phyloP scores from a whole-genome alignment of 2,888 invertebrate genomes.

The Tromatobia lineatoria region DNA sequence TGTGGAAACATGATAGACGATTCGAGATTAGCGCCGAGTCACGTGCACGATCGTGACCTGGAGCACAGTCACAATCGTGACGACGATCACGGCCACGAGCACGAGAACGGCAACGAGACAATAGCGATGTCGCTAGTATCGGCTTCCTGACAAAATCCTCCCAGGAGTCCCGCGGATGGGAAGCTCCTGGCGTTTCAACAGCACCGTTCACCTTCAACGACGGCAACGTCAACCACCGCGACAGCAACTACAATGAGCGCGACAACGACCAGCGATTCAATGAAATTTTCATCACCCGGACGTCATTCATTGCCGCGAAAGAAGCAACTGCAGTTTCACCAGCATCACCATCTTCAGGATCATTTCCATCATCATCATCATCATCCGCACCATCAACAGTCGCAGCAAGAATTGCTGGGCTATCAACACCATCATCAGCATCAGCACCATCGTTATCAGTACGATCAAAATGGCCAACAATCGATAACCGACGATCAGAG shows the following conservation, averaged over 20 bases:
- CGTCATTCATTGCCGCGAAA: constrained; percentile 87
- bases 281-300: constrained; percentile 84
- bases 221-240: constrained; percentile 40
- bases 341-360: constrained; percentile 87
- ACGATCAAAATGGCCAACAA: constrained; percentile 77
- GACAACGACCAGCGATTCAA: constrained; percentile 52
- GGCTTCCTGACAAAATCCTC: constrained; percentile 87
- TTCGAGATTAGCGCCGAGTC: constrained; percentile 65
- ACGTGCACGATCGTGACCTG: neutral
- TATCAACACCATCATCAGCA: constrained; percentile 85
- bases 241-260: constrained; percentile 66
- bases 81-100: constrained; percentile 74
- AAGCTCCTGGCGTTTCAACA: constrained; percentile 81
- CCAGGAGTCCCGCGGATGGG: constrained; percentile 85
- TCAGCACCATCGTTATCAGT: constrained; percentile 73
- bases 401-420: constrained; percentile 86
- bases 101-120: constrained; percentile 85
- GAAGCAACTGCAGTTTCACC: constrained; percentile 86
- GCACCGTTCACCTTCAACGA: constrained; percentile 71
- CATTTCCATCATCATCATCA: constrained; percentile 84
- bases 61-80: constrained; percentile 77
- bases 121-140: constrained; percentile 86
- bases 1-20: constrained; percentile 58
- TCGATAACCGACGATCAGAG: constrained; percentile 85
- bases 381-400: constrained; percentile 89